Base-by-base conservation (phyloP, 1,140 invertebrate genomes). In the Drosophila albomicans region DNA sequence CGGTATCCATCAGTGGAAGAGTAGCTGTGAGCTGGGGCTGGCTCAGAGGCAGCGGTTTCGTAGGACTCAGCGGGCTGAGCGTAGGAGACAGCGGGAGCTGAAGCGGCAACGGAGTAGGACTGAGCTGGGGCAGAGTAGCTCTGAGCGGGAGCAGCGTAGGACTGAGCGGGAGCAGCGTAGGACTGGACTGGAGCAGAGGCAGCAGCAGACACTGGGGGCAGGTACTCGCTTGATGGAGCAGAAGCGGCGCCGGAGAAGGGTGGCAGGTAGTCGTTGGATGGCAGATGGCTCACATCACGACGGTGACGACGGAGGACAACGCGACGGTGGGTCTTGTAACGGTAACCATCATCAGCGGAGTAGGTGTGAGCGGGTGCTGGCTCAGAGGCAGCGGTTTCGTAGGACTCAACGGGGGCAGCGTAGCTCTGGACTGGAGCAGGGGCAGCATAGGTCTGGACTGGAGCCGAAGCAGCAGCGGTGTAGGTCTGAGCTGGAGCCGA, bases 241-340 rank as follows among this genome's bases (percentile, higher is more conserved):
- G 87, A 82, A 43, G 82, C 86, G 15, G 81, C 82, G n/a, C 35
- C 74, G 43, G 84, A 80, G 16, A 82, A 20, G 20, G 88, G 88
- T 43, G 88, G 88, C 75, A 91, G 73, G 54, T 91, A 91, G 5
- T 91, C 88, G 82, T 77, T 91, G 80, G 88, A 81, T 7, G 79
- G 82, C 61, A 88, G 72, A 20, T 88, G 75, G 85, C 79, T 82
- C 61, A 78, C 81, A 80, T 75, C 87, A 81, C 87, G 91, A 78
- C 86, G 90, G 32, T 81, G 79, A 35, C 87, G 91, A 56, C 88
- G 79, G 28, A 77, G 45, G 13, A 87, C 85, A 16, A 73, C 65
- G 59, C 81, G 81, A 64, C 77, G 77, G 30, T 85, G 78, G 70
- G 82, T 91, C 74, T 91, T 91, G 81, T 91, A 91, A 28, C 87